phyloP scores from a whole-genome alignment of 2,113 vertebrate species.

The Promerops cafer region DNA sequence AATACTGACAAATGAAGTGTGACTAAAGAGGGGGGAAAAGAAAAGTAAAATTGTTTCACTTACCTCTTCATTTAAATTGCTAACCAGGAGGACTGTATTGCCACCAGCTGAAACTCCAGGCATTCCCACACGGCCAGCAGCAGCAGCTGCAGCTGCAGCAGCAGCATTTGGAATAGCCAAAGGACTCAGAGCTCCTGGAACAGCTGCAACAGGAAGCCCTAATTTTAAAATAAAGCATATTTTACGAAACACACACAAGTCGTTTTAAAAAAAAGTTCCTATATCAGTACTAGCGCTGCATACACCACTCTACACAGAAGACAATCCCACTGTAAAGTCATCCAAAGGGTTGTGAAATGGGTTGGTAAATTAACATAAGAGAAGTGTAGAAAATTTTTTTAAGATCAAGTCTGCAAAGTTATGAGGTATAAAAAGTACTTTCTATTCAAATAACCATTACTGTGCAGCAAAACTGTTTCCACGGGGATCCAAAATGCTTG shows the following conservation, averaged over 20 bases:
- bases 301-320: background rate
- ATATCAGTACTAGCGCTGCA: conserved; percentile 10
- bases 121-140: conserved; percentile 91
- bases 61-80: conserved; percentile 99
- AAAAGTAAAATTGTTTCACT: conserved; percentile 69
- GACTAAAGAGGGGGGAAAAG: background rate
- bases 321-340: background rate
- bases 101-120: conserved; percentile 85
- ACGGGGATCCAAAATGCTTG: background rate
- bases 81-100: conserved; percentile 93
- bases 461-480: background rate
- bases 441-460: background rate
- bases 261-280: conserved; percentile 29
- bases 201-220: conserved; percentile 82
- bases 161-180: conserved; percentile 85
- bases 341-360: background rate
- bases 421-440: background rate
- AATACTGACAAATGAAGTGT: conserved; percentile 64
- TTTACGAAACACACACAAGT: conserved; percentile 83
- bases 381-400: background rate
- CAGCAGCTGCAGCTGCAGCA: conserved; percentile 91
- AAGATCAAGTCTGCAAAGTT: background rate
- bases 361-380: background rate
- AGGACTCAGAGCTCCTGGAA: conserved; percentile 93
- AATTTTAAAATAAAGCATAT: conserved; percentile 84